Base-by-base conservation (phyloP, 2,113 vertebrate genomes). In the Sinocyclocheilus maitianheensis region DNA sequence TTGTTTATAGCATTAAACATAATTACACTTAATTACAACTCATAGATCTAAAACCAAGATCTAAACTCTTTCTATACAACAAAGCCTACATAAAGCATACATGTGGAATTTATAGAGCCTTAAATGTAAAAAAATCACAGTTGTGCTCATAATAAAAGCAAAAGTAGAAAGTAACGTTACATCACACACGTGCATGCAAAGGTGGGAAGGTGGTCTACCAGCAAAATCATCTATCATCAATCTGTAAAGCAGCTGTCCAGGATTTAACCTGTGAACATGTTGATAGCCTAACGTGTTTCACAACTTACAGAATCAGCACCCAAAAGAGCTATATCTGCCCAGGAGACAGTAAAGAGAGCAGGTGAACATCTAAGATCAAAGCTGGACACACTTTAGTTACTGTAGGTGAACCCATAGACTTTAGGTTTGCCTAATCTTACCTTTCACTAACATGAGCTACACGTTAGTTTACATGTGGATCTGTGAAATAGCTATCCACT, bases 401-500 rank as follows among this genome's bases (percentile, higher is more conserved):
- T 43, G 81, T 65, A 60, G 85, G 77, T 34, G n/a, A 84, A 67
- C 69, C 48, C 78, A 22, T 20, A 34, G 71, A 34, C 78, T 62
- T 58, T n/a, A 14, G 60, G 58, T 43, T 86, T 34, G 85, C 34
- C 62, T 74, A 60, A 71, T 58, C 65, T 24, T 14, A 75, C 71
- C 87, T 71, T 26, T 71, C 30, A 65, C 24, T 24, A 9, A 58
- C 40, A n/a, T 60, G 43, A 65, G 40, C 46, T 55, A 77, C 58
- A n/a, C 62, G 58, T 84, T 22, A 43, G 20, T 43, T 26, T 60
- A 51, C 55, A 76, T 53, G 46, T 20, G 79, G 58, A 30, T 72
- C 37, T 24, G 20, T 78, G 34, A 24, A 51, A 22, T 30, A 76
- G 71, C 18, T 13, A 67, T 81, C 48, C 63, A 94, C 94, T 94